Conservation (phyloP, 2,888 invertebrate species). For the Chrysomela aeneicollis region DNA sequence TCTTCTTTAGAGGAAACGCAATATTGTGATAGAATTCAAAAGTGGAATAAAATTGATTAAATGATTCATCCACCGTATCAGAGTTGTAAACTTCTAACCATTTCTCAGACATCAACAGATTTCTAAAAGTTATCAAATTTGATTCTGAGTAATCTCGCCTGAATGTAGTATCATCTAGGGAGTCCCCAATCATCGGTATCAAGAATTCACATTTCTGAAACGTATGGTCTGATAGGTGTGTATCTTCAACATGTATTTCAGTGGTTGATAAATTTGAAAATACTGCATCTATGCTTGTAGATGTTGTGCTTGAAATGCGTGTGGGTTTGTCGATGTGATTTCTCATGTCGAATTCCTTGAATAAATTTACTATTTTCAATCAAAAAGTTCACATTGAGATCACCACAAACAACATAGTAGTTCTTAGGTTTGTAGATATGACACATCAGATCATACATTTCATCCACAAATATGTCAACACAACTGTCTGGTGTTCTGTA, state of each 20-base stretch:
- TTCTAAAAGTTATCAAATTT: not conserved
- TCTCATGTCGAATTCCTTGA: not conserved
- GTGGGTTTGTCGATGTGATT: not conserved
- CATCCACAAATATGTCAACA: not conserved
- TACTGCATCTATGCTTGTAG: no score
- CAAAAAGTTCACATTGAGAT: slow-evolving; percentile 11
- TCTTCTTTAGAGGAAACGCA: not conserved
- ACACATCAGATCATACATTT: slow-evolving; percentile 11
- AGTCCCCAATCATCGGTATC: not conserved
- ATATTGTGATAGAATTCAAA: not conserved
- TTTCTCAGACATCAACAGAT: no score
- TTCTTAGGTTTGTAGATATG: slow-evolving; percentile 5
- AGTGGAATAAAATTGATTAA: not conserved
- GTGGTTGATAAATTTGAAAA: no score
- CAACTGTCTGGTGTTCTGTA: slow-evolving; percentile 3
- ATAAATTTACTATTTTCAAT: slow-evolving; percentile 1
- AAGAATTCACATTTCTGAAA: not conserved
- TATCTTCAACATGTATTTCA: no score
- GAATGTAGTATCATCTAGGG: no score
- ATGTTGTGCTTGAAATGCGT: no score
- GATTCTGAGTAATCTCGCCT: not conserved
- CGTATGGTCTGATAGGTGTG: no score
- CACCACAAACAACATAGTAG: slow-evolving; percentile 11
- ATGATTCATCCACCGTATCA: not conserved
- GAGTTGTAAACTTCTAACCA: not conserved